A percentile compares a stretch with the other conserved stretches of the same genome.
Conservation (phyloP, 2,113 vertebrate species). For the Aptenodytes forsteri region DNA sequence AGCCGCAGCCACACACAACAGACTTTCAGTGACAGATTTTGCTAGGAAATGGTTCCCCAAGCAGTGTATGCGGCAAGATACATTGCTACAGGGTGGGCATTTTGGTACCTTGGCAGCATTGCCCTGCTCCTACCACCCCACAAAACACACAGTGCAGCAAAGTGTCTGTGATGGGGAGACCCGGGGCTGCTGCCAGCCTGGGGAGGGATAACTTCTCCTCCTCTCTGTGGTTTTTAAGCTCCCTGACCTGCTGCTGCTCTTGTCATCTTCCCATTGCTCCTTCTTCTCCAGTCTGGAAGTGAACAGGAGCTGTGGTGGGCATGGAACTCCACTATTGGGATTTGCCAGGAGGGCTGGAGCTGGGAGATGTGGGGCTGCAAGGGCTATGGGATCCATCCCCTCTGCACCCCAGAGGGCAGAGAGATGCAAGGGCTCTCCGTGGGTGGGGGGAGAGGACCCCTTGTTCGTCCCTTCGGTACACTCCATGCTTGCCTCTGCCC, state of each 20-base stretch:
- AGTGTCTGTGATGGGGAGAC: not conserved
- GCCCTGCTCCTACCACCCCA: not conserved
- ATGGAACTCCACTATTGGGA: not conserved
- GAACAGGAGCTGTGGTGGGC: not conserved
- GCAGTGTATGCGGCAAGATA: not conserved
- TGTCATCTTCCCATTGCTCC: not conserved
- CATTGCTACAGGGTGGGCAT: not conserved
- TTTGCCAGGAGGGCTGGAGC: not conserved
- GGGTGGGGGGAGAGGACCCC: not conserved
- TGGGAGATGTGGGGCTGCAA: not conserved
- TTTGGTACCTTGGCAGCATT: not conserved
- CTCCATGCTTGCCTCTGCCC: not conserved
- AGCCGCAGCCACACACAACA: not conserved
- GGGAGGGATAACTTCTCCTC: not conserved
- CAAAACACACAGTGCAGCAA: not conserved
- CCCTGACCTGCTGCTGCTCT: not conserved
- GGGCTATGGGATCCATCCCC: fast-evolving
- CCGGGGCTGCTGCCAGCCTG: not conserved
- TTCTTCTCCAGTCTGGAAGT: not conserved
- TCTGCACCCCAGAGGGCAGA: not conserved
- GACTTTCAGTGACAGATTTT: not conserved
- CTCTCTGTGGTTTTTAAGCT: not conserved
- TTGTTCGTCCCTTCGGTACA: not conserved
- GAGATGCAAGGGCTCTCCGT: not conserved
- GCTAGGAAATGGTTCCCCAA: not conserved